A percentile compares a stretch with the other conserved stretches of the same genome.
phyloP scores from a whole-genome alignment of 2,113 vertebrate genomes.

The Candoia aspera region DNA sequence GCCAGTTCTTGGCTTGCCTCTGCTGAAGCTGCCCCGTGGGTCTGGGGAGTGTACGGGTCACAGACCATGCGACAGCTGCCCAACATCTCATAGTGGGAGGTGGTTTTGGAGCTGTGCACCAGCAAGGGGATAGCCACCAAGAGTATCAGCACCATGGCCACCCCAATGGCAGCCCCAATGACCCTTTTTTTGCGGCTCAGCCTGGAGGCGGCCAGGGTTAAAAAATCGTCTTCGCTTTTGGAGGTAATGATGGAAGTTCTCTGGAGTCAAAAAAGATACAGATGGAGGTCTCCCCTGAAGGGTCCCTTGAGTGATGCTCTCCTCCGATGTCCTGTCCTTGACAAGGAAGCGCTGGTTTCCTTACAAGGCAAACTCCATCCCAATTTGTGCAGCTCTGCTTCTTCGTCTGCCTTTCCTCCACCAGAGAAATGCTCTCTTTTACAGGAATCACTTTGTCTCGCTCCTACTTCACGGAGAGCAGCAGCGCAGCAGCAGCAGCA shows the following conservation, averaged over 20 bases:
- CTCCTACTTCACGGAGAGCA: slow-evolving; percentile 10
- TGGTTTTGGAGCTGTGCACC: slow-evolving; percentile 88
- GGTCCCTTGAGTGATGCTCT: not conserved
- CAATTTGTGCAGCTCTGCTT: slow-evolving; percentile 32
- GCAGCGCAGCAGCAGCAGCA: not conserved
- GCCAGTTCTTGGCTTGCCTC: slow-evolving; percentile 82
- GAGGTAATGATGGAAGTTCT: slow-evolving; percentile 86
- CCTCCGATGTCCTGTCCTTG: not conserved
- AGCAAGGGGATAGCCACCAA: slow-evolving; percentile 93
- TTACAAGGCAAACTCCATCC: slow-evolving; percentile 37
- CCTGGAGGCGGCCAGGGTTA: slow-evolving; percentile 92
- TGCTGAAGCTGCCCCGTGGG: slow-evolving; percentile 63
- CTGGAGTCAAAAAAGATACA: slow-evolving; percentile 2
- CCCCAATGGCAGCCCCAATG: slow-evolving; percentile 89
- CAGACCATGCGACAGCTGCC: slow-evolving; percentile 93
- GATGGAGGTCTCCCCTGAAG: slow-evolving; percentile 1
- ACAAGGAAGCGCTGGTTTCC: slow-evolving; percentile 8
- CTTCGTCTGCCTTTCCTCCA: not conserved
- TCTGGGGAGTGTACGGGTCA: slow-evolving; percentile 80
- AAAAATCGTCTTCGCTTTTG: slow-evolving; percentile 92
- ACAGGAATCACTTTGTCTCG: slow-evolving; percentile 20
- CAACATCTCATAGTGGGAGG: slow-evolving; percentile 88
- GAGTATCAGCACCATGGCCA: slow-evolving; percentile 93
- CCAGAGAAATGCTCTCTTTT: not conserved
- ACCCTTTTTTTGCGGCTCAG: slow-evolving; percentile 92